Conservation (phyloP, 2,113 vertebrate species). For the Columbina picui region DNA sequence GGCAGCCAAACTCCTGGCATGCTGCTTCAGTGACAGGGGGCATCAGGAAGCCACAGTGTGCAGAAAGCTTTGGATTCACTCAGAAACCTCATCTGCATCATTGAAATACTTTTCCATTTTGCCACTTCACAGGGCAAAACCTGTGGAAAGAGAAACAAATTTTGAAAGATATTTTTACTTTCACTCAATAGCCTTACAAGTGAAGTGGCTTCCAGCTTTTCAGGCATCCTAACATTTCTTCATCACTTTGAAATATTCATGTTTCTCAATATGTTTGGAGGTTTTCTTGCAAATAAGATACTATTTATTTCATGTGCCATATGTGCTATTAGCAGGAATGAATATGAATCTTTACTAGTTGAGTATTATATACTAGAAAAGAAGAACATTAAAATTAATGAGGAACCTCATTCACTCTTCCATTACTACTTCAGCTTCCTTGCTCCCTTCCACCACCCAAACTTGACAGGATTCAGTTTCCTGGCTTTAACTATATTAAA, state of each 20-base stretch:
- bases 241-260: background rate
- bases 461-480: background rate
- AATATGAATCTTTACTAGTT: background rate
- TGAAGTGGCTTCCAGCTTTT: background rate
- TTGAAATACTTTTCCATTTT: background rate
- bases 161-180: background rate
- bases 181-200: background rate
- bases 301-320: background rate
- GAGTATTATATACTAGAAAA: background rate
- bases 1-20: background rate
- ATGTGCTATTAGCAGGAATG: background rate
- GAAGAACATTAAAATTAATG: background rate
- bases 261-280: background rate
- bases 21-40: background rate
- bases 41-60: background rate
- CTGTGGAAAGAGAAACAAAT: background rate
- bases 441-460: background rate
- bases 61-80: background rate
- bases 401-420: background rate
- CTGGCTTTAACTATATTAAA: background rate
- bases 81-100: background rate
- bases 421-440: background rate
- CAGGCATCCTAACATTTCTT: background rate
- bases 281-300: background rate
- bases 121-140: background rate